Evolutionary conservation across 2,888 invertebrate species (phyloP).

Genomic region (Julus scanicus): DNA sequence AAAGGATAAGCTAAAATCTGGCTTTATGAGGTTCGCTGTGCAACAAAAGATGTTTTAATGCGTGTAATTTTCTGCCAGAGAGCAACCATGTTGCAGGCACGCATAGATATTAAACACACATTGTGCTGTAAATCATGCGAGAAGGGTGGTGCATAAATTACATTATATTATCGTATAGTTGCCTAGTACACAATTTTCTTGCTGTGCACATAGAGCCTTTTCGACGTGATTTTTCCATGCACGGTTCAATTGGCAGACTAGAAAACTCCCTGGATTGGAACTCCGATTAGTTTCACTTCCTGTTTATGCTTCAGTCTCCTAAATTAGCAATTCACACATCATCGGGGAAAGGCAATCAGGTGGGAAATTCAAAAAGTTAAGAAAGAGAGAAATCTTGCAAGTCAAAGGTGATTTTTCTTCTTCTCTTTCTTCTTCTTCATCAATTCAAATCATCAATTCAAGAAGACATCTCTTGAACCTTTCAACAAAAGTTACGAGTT

Average conservation of each 20-base stretch:
- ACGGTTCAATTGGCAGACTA: not conserved
- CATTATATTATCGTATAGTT: not conserved
- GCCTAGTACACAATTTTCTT: not conserved
- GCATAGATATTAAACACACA: constrained; percentile 2
- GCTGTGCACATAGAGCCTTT: not conserved
- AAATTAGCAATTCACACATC: constrained; percentile 15
- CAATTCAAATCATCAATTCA: no score
- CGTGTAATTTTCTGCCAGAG: not conserved
- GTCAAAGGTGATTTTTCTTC: no score
- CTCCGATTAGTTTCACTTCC: not conserved
- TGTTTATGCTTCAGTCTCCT: constrained; percentile 22
- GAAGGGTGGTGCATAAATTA: constrained; percentile 25
- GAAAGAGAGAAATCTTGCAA: not conserved
- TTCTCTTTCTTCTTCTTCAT: no score
- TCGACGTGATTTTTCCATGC: not conserved
- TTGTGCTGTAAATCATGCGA: constrained; percentile 19
- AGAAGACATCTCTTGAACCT: no score
- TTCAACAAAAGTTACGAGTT: no score
- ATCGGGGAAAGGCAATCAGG: not conserved
- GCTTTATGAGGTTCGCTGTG: constrained; percentile 4
- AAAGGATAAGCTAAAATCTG: constrained; percentile 1
- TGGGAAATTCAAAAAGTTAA: not conserved
- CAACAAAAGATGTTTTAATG: constrained; percentile 33
- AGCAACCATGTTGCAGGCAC: not conserved
- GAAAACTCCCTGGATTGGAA: not conserved